Base-by-base conservation (phyloP, 1,140 invertebrate species). In the Cydia strobilella region DNA sequence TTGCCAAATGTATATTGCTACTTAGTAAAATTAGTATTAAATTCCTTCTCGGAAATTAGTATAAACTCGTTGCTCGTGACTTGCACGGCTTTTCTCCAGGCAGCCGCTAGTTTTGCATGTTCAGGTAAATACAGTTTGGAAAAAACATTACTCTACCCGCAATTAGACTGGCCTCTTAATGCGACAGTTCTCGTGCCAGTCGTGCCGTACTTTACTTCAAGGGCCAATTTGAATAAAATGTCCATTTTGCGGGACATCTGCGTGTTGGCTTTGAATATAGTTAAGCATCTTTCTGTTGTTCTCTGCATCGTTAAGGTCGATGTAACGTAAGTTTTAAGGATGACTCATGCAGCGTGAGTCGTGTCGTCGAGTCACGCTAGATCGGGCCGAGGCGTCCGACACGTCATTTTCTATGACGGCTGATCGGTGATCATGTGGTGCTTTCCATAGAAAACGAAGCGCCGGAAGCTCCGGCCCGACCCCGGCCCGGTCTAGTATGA, bases 101-200 rank as follows among this genome's bases (percentile, higher is more conserved):
- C 25, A 35, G 63, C 31, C 23, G 1, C 65, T 69, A 42, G 65
- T 69, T 69, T 69, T 69, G 27, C 65, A 69, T 69, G 65, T 69
- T 39, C 65, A 69, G 65, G 65, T 69, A 69, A 39, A 42, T 59
- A 59, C 31, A 69, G 15, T 39, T 35, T 13, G 65, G 65, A 69
- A 69, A 59, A 35, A 69, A 69, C 65, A 69, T 69, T 69, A 69
- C 65, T 69, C 31, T 20, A 10, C 5, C 65, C 65, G 20, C 31
- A 69, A 69, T 69, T 69, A 69, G n/a, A 69, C 15, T 18, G 63
- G 62, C 9, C 31, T 69, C 65, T 10, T 59, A 59, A 59, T 59
- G 54, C 20, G 20, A 59, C 54, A 59, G 54, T 23, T 12, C 54
- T 23, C 15, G 35, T 48, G 2, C 48, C 48, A n/a, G 20, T 23